phyloP scores from a whole-genome alignment of 1,140 invertebrate species.

The Bicyclus anynana region DNA sequence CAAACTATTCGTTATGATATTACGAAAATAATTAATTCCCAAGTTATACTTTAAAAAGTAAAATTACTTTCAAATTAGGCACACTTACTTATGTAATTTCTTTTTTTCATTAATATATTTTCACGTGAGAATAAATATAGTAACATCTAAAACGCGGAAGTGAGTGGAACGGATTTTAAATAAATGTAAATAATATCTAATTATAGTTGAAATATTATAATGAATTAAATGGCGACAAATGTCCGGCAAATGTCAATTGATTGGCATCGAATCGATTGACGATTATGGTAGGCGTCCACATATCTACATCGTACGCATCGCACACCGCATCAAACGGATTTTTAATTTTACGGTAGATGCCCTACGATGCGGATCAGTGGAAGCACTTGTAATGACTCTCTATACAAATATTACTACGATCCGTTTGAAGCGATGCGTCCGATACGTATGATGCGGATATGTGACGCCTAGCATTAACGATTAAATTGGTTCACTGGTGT shows the following conservation, averaged over 20 bases:
- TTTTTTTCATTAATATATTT: not conserved
- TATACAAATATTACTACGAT: too few species aligned
- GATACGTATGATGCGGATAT: too few species aligned
- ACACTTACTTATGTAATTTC: not conserved
- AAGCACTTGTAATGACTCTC: too few species aligned
- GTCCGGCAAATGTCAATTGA: not conserved
- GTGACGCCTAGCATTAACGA: too few species aligned
- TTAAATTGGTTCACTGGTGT: not conserved
- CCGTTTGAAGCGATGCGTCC: too few species aligned
- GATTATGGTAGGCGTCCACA: too few species aligned
- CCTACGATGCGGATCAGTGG: too few species aligned
- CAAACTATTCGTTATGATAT: too few species aligned
- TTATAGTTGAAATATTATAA: not conserved
- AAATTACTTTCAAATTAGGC: not conserved
- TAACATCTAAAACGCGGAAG: conserved; percentile 4
- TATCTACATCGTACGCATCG: too few species aligned
- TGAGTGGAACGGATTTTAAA: conserved; percentile 1
- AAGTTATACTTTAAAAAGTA: not conserved
- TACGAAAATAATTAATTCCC: not conserved
- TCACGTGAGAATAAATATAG: not conserved
- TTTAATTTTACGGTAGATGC: too few species aligned
- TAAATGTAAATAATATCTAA: not conserved
- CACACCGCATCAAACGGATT: too few species aligned
- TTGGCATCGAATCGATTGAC: not conserved
- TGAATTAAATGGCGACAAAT: conserved; percentile 3